Base-by-base conservation (phyloP, 2,797 vertebrate genomes). In the Pristis pectinata region DNA sequence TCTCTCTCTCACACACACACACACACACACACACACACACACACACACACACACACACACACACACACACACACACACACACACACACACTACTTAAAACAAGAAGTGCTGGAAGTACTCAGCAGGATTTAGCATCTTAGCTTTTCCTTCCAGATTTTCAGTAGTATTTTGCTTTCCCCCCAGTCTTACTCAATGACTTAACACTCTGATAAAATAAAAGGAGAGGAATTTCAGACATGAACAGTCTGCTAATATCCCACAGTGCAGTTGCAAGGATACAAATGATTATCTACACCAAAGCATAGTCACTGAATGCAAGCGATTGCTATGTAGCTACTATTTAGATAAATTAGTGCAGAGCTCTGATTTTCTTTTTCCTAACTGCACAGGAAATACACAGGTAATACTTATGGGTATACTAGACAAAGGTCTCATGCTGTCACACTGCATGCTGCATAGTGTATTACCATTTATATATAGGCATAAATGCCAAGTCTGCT, bases 401-500 rank as follows among this genome's bases (percentile, higher is more conserved):
- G 11, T 76, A 27, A 94, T 74, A 34, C 67, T 34, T 74, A 82
- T 76, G 70, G 59, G 27, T 70, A 53, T 53, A 76, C 74, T 30
- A 74, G 67, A 27, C 70, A 94, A 94, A 94, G 41, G 19, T 94
- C 27, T 17, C 27, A 53, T 10, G 87, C 59, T 91, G n/a, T 41
- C 87, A 67, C 59, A 91, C n/a, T 91, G 59, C 87, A 91, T 22
- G 59, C 70, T 34, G 67, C 67, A 94, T 74, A 53, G 24, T 56
- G 70, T 13, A 53, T 74, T 74, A 94, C 44, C 67, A 94, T 94
- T 94, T 94, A 94, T 72, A 72, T 53, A 76, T 34, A 74, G 44
- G 92, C 49, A 94, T 74, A 74, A 74, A 94, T 94, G 41, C 92
- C 92, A 53, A 94, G 70, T 74, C 64, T 94, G 72, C 70, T 53